A percentile compares a stretch with the other conserved stretches of the same genome.
Conservation (phyloP, 1,140 invertebrate species). For the Panulirus ornatus region DNA sequence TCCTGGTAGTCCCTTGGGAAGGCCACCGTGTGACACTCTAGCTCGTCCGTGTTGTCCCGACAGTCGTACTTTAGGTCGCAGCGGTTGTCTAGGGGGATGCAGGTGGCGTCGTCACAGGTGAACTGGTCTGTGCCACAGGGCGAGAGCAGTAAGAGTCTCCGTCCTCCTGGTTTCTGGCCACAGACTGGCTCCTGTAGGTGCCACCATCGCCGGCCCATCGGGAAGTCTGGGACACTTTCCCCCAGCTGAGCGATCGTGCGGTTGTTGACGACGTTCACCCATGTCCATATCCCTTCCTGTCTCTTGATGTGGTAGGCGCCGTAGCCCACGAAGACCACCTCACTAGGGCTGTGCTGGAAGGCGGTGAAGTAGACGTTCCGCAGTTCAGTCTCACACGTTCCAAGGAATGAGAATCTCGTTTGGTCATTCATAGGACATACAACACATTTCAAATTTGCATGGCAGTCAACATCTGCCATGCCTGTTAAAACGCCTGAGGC, state of each 20-base stretch:
- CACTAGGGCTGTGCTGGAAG: slow-evolving; percentile 48
- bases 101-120: slow-evolving; percentile 78
- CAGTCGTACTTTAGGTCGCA: slow-evolving; percentile 86
- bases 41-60: slow-evolving; percentile 85
- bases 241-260: slow-evolving; percentile 41
- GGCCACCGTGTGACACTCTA: slow-evolving; percentile 78
- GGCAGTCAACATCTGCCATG: slow-evolving; percentile 58
- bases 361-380: slow-evolving; percentile 62
- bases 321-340: slow-evolving; percentile 65
- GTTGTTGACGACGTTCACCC: slow-evolving; percentile 38
- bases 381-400: slow-evolving; percentile 68
- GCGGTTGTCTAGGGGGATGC: slow-evolving; percentile 78
- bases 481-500: slow-evolving; percentile 29
- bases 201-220: slow-evolving; percentile 59
- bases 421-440: slow-evolving; percentile 55
- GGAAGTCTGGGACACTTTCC: slow-evolving; percentile 26
- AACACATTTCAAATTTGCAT: slow-evolving; percentile 20
- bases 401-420: slow-evolving; percentile 54
- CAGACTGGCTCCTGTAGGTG: slow-evolving; percentile 42
- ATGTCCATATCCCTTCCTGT: slow-evolving; percentile 50
- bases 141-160: slow-evolving; percentile 38
- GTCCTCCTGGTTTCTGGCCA: slow-evolving; percentile 36
- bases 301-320: slow-evolving; percentile 63
- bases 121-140: slow-evolving; percentile 23
- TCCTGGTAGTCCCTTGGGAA: slow-evolving; percentile 57